Conservation (phyloP, 2,113 vertebrate species). For the Orycteropus afer region DNA sequence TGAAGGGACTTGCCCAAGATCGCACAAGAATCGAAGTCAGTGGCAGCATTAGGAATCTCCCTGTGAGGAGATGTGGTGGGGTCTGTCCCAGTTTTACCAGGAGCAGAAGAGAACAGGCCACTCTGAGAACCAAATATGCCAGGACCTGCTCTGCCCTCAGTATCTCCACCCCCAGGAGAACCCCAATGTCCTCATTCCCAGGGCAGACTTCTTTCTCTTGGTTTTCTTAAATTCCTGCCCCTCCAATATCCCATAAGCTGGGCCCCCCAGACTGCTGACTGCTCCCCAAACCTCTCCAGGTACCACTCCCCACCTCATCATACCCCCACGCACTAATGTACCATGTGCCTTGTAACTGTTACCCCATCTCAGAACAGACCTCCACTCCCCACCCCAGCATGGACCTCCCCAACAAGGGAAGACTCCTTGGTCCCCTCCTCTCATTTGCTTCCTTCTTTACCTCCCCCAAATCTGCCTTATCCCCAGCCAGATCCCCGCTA, state of each 20-base stretch:
- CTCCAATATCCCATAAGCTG: background rate
- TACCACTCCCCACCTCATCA: background rate
- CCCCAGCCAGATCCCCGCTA: background rate
- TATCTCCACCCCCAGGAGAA: background rate
- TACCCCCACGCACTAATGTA: background rate
- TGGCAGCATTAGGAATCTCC: background rate
- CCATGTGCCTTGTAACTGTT: constrained; percentile 67
- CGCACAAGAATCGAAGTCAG: background rate
- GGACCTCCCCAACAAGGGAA: background rate
- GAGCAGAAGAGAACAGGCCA: constrained; percentile 10
- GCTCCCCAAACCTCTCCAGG: background rate
- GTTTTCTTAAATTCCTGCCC: background rate
- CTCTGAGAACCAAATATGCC: background rate
- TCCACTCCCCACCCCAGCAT: background rate
- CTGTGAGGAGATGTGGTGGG: background rate
- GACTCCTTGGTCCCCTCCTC: background rate
- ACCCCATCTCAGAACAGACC: constrained; percentile 40
- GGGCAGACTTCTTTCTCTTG: background rate
- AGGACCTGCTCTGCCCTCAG: background rate
- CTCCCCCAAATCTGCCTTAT: constrained; percentile 18
- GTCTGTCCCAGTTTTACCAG: background rate
- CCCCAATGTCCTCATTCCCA: background rate
- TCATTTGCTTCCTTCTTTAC: background rate
- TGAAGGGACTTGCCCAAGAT: background rate
- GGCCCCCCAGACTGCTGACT: background rate